Percentiles rank a stretch among this genome's conserved stretches.
These are phyloP conservation scores for Oxyteleia sp. DNA, from an alignment of 2,888 invertebrate species.

Conservation along the genomic window DNA sequence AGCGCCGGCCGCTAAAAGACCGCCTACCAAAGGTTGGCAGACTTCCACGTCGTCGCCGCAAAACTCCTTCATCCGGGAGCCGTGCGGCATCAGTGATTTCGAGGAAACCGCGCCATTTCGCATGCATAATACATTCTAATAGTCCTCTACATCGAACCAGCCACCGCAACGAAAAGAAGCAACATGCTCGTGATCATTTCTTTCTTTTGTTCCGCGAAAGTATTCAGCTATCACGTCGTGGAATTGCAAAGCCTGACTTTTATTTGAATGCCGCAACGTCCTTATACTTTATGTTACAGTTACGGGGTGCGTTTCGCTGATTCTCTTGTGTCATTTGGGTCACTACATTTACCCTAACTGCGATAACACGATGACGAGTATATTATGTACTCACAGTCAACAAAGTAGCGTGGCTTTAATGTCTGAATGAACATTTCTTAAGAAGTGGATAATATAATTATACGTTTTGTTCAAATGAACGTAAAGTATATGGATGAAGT, in stretches of 20 bases:
- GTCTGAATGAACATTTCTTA: not conserved
- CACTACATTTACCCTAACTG: constrained; percentile 40
- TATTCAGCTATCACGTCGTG: constrained; percentile 71
- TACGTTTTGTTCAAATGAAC: too few relatives aligned
- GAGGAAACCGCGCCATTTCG: constrained; percentile 85
- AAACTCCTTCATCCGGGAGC: constrained; percentile 86
- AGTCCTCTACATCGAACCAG: constrained; percentile 80
- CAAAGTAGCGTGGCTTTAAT: not conserved
- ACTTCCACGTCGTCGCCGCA: constrained; percentile 87
- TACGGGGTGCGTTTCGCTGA: constrained; percentile 28
- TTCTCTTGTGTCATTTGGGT: constrained; percentile 49
- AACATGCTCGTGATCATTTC: constrained; percentile 81
- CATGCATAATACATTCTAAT: constrained; percentile 87
- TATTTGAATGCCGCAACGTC: constrained; percentile 65
- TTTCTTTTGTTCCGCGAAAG: constrained; percentile 77
- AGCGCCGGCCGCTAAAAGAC: constrained; percentile 83
- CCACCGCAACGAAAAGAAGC: constrained; percentile 81
- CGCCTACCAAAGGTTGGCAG: constrained; percentile 84
- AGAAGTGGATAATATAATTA: not conserved
- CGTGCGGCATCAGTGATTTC: constrained; percentile 85
- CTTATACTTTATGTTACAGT: constrained; percentile 55
- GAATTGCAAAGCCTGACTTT: constrained; percentile 67
- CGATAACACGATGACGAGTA: constrained; percentile 26
- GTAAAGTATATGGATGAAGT: too few relatives aligned
- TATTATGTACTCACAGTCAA: constrained; percentile 7